phyloP scores from a whole-genome alignment of 2,113 vertebrate species.

The Maccullochella peelii region DNA sequence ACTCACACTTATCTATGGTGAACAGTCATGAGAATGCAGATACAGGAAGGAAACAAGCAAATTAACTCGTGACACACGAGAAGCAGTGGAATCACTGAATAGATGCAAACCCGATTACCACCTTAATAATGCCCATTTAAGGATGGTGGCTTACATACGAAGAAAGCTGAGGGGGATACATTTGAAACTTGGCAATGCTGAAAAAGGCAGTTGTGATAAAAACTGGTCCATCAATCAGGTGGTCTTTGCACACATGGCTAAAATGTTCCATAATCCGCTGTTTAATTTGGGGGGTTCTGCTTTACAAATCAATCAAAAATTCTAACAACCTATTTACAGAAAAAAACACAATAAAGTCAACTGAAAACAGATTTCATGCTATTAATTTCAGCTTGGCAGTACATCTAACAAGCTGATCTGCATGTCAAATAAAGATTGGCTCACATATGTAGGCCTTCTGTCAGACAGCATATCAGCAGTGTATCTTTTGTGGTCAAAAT shows the following conservation, averaged over 20 bases:
- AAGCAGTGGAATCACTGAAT: slow-evolving; percentile 58
- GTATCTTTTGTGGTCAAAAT: slow-evolving; percentile 31
- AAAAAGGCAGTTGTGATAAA: slow-evolving; percentile 15
- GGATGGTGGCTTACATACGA: slow-evolving; percentile 36
- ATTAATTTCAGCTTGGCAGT: slow-evolving; percentile 43
- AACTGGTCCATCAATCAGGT: slow-evolving; percentile 25
- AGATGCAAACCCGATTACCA: slow-evolving; percentile 78
- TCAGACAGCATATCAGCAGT: slow-evolving; percentile 46
- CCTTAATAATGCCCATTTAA: slow-evolving; percentile 58
- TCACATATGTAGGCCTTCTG: slow-evolving; percentile 32
- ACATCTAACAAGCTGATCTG: slow-evolving; percentile 37
- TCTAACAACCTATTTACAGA: background rate
- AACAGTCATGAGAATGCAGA: slow-evolving; percentile 70
- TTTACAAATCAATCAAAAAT: slow-evolving; percentile 44
- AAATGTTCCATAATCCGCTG: slow-evolving; percentile 3
- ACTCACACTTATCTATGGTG: slow-evolving; percentile 76
- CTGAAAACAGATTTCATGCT: slow-evolving; percentile 38
- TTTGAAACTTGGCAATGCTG: slow-evolving; percentile 41
- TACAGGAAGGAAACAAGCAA: slow-evolving; percentile 72
- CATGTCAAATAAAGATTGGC: slow-evolving; percentile 51
- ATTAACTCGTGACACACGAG: slow-evolving; percentile 65
- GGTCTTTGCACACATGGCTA: slow-evolving; percentile 20
- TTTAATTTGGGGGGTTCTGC: slow-evolving; percentile 34
- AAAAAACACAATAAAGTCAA: background rate
- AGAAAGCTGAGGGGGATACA: slow-evolving; percentile 15